These are phyloP conservation scores for Climacteris rufus DNA, from an alignment of 2,113 vertebrate species.

Conservation along the genomic window DNA sequence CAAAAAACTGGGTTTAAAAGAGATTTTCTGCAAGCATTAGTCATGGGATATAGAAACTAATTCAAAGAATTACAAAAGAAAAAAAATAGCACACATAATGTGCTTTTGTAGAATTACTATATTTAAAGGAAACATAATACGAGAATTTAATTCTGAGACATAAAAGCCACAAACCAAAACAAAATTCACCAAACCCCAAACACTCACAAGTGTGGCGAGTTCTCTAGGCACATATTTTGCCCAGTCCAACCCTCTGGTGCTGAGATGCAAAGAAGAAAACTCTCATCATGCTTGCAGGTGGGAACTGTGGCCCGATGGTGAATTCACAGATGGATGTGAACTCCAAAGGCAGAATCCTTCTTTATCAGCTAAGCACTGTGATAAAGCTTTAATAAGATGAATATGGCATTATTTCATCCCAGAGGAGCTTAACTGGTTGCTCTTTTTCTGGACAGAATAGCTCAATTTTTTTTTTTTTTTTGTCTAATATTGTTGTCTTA, in stretches of 20 bases:
- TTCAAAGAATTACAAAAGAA: background rate
- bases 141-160: background rate
- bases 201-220: background rate
- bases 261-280: background rate
- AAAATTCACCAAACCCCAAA: background rate
- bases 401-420: background rate
- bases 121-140: background rate
- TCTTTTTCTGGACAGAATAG: background rate
- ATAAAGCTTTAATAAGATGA: background rate
- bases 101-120: background rate
- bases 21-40: conserved; percentile 6
- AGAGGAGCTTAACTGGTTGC: background rate
- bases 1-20: background rate
- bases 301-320: background rate
- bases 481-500: background rate
- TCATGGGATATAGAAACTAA: background rate
- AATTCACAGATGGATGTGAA: background rate
- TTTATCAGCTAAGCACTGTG: background rate
- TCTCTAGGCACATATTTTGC: background rate
- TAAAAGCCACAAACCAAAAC: background rate
- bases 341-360: background rate
- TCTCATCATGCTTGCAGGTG: background rate
- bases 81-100: background rate
- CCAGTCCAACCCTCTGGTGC: background rate
- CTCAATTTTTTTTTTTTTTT: background rate